These are phyloP conservation scores for Aselliscus stoliczkanus DNA, from an alignment of 2,797 vertebrate genomes.

Conservation along the genomic window DNA sequence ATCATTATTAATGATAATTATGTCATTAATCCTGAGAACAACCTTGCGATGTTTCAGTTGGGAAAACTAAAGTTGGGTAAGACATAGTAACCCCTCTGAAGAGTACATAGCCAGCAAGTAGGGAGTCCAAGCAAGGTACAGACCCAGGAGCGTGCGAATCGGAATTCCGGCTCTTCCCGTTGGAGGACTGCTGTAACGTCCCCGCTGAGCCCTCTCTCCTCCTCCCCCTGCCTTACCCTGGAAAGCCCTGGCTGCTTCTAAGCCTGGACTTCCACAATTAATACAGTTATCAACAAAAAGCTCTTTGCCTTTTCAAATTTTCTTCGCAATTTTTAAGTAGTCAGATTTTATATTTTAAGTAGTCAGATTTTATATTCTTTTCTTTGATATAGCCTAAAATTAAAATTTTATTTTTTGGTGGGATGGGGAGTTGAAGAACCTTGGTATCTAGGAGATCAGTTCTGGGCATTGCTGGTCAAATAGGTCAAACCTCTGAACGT, in stretches of 20 bases:
- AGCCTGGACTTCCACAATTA: background rate
- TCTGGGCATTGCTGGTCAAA: background rate
- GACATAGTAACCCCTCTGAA: background rate
- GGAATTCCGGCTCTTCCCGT: background rate
- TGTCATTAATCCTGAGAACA: background rate
- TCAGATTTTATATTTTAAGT: no score
- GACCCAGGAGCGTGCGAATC: background rate
- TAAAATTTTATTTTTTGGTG: background rate
- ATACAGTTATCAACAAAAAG: background rate
- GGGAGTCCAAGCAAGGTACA: background rate
- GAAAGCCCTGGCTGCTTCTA: background rate
- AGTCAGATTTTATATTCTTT: background rate
- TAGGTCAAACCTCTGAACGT: background rate
- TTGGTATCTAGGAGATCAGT: background rate
- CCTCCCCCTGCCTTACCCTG: background rate
- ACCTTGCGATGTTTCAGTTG: background rate
- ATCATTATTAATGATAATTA: background rate
- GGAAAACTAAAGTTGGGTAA: background rate
- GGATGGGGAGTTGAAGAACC: background rate
- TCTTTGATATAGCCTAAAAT: background rate
- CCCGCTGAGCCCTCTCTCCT: background rate
- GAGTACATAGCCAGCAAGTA: background rate
- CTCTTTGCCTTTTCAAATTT: background rate
- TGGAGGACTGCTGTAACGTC: background rate
- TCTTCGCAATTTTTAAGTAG: background rate